Evolutionary conservation across 2,888 invertebrate species (phyloP), one percentile per base, ranked within the genome.

Genomic region (Tachina fera): DNA sequence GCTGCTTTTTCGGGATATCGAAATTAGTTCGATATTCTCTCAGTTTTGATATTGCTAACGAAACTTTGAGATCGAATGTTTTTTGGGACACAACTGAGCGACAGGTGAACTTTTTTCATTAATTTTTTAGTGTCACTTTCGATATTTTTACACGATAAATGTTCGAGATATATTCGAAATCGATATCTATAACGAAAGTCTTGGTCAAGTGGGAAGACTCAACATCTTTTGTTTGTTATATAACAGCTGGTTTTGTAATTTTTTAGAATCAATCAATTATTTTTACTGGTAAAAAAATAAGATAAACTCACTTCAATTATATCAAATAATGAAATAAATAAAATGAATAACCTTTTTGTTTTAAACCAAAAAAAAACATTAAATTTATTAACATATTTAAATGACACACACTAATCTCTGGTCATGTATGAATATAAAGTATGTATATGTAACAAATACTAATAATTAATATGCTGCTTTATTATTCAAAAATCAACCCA

Each of bases 331-430:
- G 10, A 51, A 51, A n/a, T 3, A 9, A 58, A 31, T 31, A 6
- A 31, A 6, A 31, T 31, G 6, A 6, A 6, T 6, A 31, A 0
- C 0, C 6, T 0, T 31, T 6, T 31, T 6, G 6, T 31, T 71
- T 45, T 16, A n/a, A 60, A 22, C 3, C 13, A 51, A 76, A 76
- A 63, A 8, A 47, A 45, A 22, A 11, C 19, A 45, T 49, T 14
- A 63, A 82, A 76, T 56, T 53, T 70, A 63, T 70, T 63, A 19
- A 45, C 61, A 63, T 53, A 14, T 51, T 43, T 49, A 77, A 61
- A 76, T 75, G 70, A 71, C 71, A 75, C 6, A 53, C 60, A 86
- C 83, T 86, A 67, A 86, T 86, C 86, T 79, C 61, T 39, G 6
- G 31, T 6, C 31, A 31, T 31, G 6, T 31, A 31, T 31, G 2